Conservation (phyloP, 2,797 vertebrate genomes). For the Pipistrellus nathusii region DNA sequence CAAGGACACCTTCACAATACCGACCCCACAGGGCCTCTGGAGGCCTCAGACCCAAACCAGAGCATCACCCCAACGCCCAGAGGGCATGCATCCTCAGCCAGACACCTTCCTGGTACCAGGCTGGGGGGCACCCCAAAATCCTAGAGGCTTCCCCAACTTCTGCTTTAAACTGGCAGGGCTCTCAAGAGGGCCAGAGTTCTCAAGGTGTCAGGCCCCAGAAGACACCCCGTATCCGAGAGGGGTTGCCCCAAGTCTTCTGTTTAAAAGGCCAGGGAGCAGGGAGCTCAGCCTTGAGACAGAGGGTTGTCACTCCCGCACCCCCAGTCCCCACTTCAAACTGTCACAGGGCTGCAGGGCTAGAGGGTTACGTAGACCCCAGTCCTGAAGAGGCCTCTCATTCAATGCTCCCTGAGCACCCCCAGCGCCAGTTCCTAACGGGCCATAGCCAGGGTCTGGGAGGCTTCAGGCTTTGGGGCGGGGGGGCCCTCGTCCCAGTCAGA, state of each 20-base stretch:
- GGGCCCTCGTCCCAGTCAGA: not conserved
- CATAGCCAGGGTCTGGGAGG: not conserved
- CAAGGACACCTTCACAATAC: not conserved
- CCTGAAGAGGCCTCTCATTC: not conserved
- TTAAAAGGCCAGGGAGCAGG: not conserved
- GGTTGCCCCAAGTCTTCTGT: not conserved
- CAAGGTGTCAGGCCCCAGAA: not conserved
- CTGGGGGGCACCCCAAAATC: not conserved
- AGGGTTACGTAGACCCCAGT: not conserved
- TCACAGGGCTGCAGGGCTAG: not conserved
- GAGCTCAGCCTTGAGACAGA: not conserved
- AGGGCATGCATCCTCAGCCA: not conserved
- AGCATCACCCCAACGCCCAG: not conserved
- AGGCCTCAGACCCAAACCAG: constrained; percentile 18
- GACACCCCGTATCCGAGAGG: not conserved
- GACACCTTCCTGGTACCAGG: not conserved
- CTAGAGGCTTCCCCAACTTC: not conserved
- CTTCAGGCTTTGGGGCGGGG: not conserved
- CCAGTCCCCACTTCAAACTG: not conserved
- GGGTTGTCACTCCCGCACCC: not conserved
- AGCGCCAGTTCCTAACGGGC: not conserved
- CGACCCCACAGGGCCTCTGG: not conserved
- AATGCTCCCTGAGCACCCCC: not conserved
- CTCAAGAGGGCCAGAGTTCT: not conserved
- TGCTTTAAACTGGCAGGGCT: not conserved